Evolutionary conservation across 2,113 vertebrate genomes (phyloP).

Genomic region (Desmodus rotundus): DNA sequence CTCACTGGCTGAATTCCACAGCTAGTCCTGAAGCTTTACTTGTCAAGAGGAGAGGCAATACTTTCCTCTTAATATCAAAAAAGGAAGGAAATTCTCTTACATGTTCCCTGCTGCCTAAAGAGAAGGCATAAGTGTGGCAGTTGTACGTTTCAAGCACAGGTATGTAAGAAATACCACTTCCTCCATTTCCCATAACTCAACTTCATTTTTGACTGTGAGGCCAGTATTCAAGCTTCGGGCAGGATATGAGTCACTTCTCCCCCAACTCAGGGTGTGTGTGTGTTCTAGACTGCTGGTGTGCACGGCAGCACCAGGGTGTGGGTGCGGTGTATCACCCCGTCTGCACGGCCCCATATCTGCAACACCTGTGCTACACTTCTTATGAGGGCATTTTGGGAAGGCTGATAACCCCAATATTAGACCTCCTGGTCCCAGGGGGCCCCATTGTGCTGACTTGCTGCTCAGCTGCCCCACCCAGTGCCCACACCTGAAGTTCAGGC

Average conservation of each 20-base stretch:
- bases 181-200: not conserved
- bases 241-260: not conserved
- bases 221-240: not conserved
- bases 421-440: not conserved
- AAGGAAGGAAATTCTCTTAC: not conserved
- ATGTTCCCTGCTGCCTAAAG: not conserved
- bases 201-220: not conserved
- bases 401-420: not conserved
- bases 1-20: not conserved
- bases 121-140: not conserved
- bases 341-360: fast-evolving
- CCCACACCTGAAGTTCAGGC: not conserved
- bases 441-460: fast-evolving
- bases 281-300: not conserved
- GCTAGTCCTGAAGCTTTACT: not conserved
- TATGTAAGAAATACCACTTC: not conserved
- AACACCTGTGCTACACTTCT: not conserved
- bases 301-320: not conserved
- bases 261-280: not conserved
- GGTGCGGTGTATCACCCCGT: fast-evolving
- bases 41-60: not conserved
- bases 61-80: not conserved
- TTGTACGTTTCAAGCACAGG: not conserved
- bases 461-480: fast-evolving
- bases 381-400: not conserved